A percentile compares a stretch with the other conserved stretches of the same genome.
phyloP scores from a whole-genome alignment of 2,113 vertebrate genomes.

The Microcebus murinus region DNA sequence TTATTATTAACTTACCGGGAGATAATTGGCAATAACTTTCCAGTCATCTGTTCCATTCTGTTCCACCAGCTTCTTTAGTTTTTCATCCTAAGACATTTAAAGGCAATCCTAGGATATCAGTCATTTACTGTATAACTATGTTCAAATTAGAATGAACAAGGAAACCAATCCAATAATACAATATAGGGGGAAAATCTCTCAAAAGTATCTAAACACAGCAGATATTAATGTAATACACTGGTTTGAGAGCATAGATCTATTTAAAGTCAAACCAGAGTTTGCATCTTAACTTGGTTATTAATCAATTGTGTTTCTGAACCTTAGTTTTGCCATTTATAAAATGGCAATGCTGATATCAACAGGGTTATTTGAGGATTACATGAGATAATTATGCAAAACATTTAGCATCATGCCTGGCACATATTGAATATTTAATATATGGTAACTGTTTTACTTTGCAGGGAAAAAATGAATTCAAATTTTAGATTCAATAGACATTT shows the following conservation, averaged over 20 bases:
- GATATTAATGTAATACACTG: neutral
- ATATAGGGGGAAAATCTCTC: neutral
- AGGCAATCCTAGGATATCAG: slow-evolving; percentile 67
- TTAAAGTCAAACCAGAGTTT: neutral
- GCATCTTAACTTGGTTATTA: neutral
- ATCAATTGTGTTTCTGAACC: neutral
- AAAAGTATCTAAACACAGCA: slow-evolving; percentile 36
- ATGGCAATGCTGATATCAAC: neutral
- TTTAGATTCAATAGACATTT: neutral
- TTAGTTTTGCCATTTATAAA: slow-evolving; percentile 26
- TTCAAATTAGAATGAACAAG: neutral
- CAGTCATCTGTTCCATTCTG: slow-evolving; percentile 98
- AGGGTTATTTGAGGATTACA: neutral
- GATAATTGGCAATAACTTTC: slow-evolving; percentile 97
- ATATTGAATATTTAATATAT: neutral
- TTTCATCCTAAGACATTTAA: slow-evolving; percentile 93
- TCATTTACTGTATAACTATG: slow-evolving; percentile 37
- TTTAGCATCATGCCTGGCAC: neutral
- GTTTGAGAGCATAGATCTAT: neutral
- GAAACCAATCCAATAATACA: neutral
- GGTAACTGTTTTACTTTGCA: neutral
- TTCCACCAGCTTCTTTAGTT: slow-evolving; percentile 97
- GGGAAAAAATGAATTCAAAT: neutral
- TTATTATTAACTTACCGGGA: slow-evolving; percentile 91
- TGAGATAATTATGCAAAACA: slow-evolving; percentile 7